Base-by-base conservation (phyloP, 2,113 vertebrate genomes). In the Microcebus lehilahytsara region DNA sequence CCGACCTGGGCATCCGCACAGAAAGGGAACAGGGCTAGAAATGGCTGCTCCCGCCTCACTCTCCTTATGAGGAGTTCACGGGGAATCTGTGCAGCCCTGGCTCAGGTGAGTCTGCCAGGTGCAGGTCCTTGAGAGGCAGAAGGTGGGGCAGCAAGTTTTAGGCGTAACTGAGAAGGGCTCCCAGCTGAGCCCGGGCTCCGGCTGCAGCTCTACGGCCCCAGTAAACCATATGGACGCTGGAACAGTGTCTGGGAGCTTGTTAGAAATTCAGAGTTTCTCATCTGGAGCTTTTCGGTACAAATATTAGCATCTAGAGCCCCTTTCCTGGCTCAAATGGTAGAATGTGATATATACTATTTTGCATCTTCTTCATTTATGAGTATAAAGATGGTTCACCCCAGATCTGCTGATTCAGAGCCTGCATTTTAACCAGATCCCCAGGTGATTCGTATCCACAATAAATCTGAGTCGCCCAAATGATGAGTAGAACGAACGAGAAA, bases 121-220 rank as follows among this genome's bases (percentile, higher is more conserved):
- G 85, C 78, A 40, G 49, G 20, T 42, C 30, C 3, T 64, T 37
- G n/a, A 79, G 74, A 34, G 67, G 69, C 32, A 46, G 12, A 37
- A 23, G 13, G 4, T 2, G 3, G n/a, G 9, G 4, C 4, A 5
- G 22, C 10, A 20, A 7, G 37, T 11, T 10, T 60, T n/a, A 0
- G 16, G 53, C 49, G 56, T 27, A 6, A 1, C 37, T 0, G n/a
- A n/a, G 22, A 9, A 22, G 27, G 12, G 56, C 27, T 25, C 3
- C 10, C 64, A 40, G 9, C 49, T 22, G 74, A 51, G 3, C 11
- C 27, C 3, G 8, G n/a, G 42, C 42, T 22, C 49, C 30, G 19
- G n/a, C 27, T 20, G 4, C 51, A 66, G 2, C 30, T 6, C 30
- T 9, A 16, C 2, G 19, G n/a, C 49, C 5, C 27, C 25, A 72